A percentile compares a stretch with the other conserved stretches of the same genome.
phyloP scores from a whole-genome alignment of 35 echinoderm and acorn worm species.

The Ophiothrix spiculata region DNA sequence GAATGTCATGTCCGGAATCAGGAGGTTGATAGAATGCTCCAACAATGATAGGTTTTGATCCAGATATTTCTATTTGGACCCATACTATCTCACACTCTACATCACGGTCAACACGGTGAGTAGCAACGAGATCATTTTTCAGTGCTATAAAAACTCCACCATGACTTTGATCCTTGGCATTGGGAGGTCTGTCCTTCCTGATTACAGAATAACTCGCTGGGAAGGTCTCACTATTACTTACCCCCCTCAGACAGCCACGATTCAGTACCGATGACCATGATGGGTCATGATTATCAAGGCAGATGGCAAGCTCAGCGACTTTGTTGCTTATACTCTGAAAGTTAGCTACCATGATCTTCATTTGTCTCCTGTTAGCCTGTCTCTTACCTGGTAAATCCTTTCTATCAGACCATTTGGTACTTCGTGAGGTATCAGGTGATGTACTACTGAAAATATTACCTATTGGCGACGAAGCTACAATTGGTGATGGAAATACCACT shows the following conservation, averaged over 20 bases:
- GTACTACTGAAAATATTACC: neutral
- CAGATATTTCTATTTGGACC: too few relatives aligned
- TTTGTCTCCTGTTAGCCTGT: neutral
- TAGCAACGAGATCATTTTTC: neutral
- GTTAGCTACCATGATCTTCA: neutral
- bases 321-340: neutral
- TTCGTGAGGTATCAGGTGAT: neutral
- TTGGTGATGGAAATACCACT: neutral
- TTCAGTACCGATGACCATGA: too few relatives aligned
- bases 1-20: neutral
- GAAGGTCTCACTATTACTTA: neutral
- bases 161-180: too few relatives aligned
- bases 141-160: neutral
- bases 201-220: neutral
- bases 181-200: neutral
- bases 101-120: neutral
- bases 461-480: neutral
- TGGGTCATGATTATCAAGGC: neutral
- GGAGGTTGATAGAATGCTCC: neutral
- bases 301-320: neutral
- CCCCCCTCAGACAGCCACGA: too few relatives aligned
- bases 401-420: neutral
- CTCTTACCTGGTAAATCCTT: neutral
- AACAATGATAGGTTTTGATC: neutral
- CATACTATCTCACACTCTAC: neutral